phyloP scores from a whole-genome alignment of 1,140 invertebrate species.

The Argopecten irradians region DNA sequence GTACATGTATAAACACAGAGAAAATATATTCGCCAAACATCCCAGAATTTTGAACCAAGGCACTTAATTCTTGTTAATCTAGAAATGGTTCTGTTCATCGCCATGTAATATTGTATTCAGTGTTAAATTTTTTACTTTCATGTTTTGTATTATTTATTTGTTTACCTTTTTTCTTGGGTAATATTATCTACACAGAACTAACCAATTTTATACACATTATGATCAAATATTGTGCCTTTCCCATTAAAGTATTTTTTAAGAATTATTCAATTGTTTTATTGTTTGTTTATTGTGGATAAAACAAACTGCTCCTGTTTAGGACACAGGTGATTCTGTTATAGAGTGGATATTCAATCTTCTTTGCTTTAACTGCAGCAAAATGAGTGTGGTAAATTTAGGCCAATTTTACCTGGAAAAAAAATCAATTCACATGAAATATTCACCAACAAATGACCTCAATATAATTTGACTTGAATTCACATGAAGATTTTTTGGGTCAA shows the following conservation, averaged over 20 bases:
- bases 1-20: background rate
- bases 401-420: no score
- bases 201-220: background rate
- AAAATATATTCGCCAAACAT: background rate
- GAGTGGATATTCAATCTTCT: no score
- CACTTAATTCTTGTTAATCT: background rate
- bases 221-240: conserved; percentile 10
- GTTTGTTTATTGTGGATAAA: background rate
- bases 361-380: no score
- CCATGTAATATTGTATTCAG: background rate
- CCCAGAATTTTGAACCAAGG: background rate
- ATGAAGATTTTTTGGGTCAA: no score
- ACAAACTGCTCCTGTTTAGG: no score
- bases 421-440: no score
- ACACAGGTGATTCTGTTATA: no score
- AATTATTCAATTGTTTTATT: background rate
- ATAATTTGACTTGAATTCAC: no score
- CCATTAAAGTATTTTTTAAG: conserved; percentile 16
- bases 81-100: background rate
- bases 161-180: background rate
- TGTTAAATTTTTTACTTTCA: background rate
- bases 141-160: background rate
- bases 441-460: no score
- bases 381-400: no score
- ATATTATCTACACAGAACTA: background rate